Percentiles rank a stretch among this genome's conserved stretches.
Evolutionary conservation across 2,888 invertebrate species (phyloP).

Genomic region (Drosophila prostipennis): DNA sequence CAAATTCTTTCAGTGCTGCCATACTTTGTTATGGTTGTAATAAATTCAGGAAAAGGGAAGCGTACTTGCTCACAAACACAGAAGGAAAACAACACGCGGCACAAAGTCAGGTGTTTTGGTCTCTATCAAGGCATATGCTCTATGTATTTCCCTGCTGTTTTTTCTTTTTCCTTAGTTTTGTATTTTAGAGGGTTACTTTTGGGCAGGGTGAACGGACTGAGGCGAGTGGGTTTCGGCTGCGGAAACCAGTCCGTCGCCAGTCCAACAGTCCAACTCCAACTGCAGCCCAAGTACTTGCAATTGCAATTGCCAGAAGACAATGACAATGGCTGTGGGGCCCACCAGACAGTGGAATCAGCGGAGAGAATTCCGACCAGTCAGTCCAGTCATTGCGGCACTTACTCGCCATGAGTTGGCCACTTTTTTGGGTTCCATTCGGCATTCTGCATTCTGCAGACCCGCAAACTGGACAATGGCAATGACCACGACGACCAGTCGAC

Average conservation of each 20-base stretch:
- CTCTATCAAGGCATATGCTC: conserved; percentile 28
- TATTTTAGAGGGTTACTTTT: conserved; percentile 59
- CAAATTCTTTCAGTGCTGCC: conserved; percentile 10
- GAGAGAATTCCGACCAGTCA: conserved; percentile 61
- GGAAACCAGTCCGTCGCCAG: conserved; percentile 34
- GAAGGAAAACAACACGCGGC: conserved; percentile 35
- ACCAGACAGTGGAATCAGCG: conserved; percentile 10
- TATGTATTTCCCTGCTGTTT: conserved; percentile 32
- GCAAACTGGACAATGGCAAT: conserved; percentile 47
- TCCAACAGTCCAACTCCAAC: conserved; percentile 19
- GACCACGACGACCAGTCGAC: conserved; percentile 38
- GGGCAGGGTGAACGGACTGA: conserved; percentile 72
- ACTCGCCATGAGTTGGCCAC: conserved; percentile 59
- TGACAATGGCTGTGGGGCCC: conserved; percentile 53
- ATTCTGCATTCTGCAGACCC: conserved; percentile 4
- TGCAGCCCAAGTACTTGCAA: conserved; percentile 31
- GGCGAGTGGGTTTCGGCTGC: conserved; percentile 19
- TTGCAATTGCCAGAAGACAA: conserved; percentile 56
- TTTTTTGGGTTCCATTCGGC: conserved; percentile 25
- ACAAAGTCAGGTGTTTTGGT: conserved; percentile 61
- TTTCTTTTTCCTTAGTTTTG: conserved; percentile 13
- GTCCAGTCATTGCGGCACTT: conserved; percentile 72
- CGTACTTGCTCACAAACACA: conserved; percentile 11
- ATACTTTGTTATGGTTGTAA: conserved; percentile 45
- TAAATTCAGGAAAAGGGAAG: conserved; percentile 49